Base-by-base conservation (phyloP, 2,797 vertebrate genomes). In the Remorina albescens region DNA sequence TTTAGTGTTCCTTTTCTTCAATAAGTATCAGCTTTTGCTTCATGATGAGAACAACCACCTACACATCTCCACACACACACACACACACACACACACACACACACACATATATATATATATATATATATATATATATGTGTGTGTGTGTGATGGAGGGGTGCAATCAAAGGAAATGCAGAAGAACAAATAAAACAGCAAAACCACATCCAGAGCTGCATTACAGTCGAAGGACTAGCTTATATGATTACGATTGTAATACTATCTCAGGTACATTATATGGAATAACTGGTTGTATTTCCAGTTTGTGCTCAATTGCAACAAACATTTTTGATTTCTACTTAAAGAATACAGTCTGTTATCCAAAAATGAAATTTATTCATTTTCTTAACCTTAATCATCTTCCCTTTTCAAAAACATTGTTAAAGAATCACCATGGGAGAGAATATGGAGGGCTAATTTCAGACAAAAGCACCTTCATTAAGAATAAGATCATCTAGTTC, bases 281-380 rank as follows among this genome's bases (percentile, higher is more conserved):
- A 83, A 58, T 74, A 73, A 87, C 70, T 78, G 80, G 70, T 79
- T 30, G 39, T 53, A 46, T 81, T 63, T 84, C 87, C 89, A 80
- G 80, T 86, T 80, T 88, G 83, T 81, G 88, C 91, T 92, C 91
- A 93, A 92, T 92, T 93, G 91, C 91, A 93, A 91, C 92, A 93
- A 93, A 93, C 92, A 93, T 92, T 91, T 86, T 69, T 65, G 58
- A 11, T 67, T 70, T 49, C n/a, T 56, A 23, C 63, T 78, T 71
- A 30, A 73, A 72, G 44, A 75, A 73, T 47, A 37, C 15, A 61
- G 42, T 47, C 44, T 59, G 58, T 76, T 46, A 36, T 51, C 30
- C 36, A 41, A 67, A 55, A 54, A 56, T 11, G 50, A 61, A 11
- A 68, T 75, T 51, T 44, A 56, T 54, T 73, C 8, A 41, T 2